phyloP scores from a whole-genome alignment of 2,113 vertebrate species.

The Odontophorus gujanensis region DNA sequence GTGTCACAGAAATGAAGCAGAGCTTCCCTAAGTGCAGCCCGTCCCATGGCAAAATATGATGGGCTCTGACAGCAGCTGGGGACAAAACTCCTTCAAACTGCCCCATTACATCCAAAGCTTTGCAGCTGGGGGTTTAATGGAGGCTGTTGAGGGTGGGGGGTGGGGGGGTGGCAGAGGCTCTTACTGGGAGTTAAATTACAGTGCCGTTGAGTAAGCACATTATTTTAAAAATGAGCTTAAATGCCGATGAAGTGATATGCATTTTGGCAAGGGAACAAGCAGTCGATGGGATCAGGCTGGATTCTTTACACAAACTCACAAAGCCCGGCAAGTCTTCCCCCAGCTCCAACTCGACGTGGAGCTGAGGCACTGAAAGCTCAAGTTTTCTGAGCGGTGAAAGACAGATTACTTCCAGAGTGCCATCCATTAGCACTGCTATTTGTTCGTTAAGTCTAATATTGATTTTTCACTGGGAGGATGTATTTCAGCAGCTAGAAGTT shows the following conservation, averaged over 20 bases:
- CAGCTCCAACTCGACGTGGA: background rate
- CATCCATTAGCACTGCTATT: background rate
- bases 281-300: background rate
- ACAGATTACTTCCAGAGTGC: background rate
- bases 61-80: background rate
- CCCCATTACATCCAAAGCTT: background rate
- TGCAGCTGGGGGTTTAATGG: background rate
- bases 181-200: background rate
- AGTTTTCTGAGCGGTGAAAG: background rate
- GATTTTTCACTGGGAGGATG: background rate
- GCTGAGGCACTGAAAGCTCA: background rate
- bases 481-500: background rate
- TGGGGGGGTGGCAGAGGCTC: background rate
- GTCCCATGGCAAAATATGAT: background rate
- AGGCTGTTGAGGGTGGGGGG: background rate
- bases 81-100: background rate
- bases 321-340: background rate
- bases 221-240: background rate
- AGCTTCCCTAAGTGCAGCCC: background rate
- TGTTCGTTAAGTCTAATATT: background rate
- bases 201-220: background rate
- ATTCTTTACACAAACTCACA: background rate
- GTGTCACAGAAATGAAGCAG: background rate
- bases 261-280: background rate
- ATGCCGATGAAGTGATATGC: background rate